These are phyloP conservation scores for Andrena bicolor DNA, from an alignment of 2,888 invertebrate species.

Conservation along the genomic window DNA sequence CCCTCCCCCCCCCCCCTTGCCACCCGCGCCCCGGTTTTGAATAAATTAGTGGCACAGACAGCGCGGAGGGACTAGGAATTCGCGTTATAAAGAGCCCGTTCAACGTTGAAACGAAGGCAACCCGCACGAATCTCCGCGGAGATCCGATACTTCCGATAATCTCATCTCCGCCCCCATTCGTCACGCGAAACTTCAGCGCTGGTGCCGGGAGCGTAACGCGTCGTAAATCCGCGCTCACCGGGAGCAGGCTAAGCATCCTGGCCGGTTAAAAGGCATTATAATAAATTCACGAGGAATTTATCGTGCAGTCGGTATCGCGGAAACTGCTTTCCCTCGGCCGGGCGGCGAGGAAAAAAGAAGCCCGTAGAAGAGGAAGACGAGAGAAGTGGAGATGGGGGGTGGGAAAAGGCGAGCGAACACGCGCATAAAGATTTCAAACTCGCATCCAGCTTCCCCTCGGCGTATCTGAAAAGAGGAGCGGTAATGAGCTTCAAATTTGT, in stretches of 20 bases:
- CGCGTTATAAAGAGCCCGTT: too few relatives aligned
- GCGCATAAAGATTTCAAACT: conserved; percentile 61
- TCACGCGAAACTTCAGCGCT: not conserved
- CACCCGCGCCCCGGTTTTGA: not conserved
- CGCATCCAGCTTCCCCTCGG: conserved; percentile 58
- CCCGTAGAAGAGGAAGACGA: not conserved
- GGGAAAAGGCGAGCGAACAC: conserved; percentile 29
- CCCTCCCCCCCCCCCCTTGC: too few relatives aligned
- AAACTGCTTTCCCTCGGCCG: not conserved
- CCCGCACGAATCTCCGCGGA: too few relatives aligned
- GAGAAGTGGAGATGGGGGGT: not conserved
- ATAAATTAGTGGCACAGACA: conserved; percentile 24
- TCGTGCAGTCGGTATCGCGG: conserved; percentile 24
- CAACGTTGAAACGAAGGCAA: too few relatives aligned
- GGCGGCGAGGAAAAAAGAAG: not conserved
- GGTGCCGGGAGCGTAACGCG: too few relatives aligned
- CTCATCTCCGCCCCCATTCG: too few relatives aligned
- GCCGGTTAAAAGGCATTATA: conserved; percentile 33
- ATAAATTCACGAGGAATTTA: conserved; percentile 45
- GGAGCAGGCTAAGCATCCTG: conserved; percentile 8
- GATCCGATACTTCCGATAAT: too few relatives aligned
- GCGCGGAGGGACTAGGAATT: conserved; percentile 1
- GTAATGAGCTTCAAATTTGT: conserved; percentile 71
- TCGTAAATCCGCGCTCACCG: conserved; percentile 17
- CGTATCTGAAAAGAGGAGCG: conserved; percentile 64